Evolutionary conservation across 2,113 vertebrate genomes (phyloP).

Genomic region (Tupaia chinensis): DNA sequence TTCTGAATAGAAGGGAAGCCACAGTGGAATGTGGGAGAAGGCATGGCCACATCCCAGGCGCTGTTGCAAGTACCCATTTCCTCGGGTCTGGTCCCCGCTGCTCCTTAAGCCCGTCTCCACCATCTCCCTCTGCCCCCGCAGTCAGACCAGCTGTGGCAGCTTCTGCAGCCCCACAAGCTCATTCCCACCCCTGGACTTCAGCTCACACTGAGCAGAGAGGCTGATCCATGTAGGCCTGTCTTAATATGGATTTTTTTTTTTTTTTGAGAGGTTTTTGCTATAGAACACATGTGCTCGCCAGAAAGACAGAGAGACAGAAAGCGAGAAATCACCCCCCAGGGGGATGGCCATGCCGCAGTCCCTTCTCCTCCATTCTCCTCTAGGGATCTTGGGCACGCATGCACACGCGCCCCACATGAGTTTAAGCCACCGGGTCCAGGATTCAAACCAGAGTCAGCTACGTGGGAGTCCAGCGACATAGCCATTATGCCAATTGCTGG

Average conservation of each 20-base stretch:
- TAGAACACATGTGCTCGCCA: too few species aligned
- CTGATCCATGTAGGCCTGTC: not conserved
- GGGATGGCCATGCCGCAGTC: too few species aligned
- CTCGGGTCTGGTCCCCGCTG: not conserved
- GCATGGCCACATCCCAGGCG: not conserved
- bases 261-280: not conserved
- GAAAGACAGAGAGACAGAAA: too few species aligned
- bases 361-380: too few species aligned
- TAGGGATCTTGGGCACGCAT: too few species aligned
- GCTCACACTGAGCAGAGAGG: not conserved
- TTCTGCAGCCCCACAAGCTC: not conserved
- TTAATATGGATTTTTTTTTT: not conserved
- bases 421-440: too few species aligned
- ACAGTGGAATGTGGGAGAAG: not conserved
- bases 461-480: too few species aligned
- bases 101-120: not conserved
- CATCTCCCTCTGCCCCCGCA: not conserved
- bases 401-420: too few species aligned
- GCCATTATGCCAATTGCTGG: too few species aligned
- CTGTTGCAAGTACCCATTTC: not conserved
- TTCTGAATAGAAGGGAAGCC: conserved; percentile 1
- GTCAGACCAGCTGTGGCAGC: not conserved
- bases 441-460: too few species aligned
- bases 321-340: too few species aligned
- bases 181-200: not conserved